Percentiles rank a stretch among this genome's conserved stretches.
phyloP scores from a whole-genome alignment of 2,888 invertebrate species.

The Volucella inanis region DNA sequence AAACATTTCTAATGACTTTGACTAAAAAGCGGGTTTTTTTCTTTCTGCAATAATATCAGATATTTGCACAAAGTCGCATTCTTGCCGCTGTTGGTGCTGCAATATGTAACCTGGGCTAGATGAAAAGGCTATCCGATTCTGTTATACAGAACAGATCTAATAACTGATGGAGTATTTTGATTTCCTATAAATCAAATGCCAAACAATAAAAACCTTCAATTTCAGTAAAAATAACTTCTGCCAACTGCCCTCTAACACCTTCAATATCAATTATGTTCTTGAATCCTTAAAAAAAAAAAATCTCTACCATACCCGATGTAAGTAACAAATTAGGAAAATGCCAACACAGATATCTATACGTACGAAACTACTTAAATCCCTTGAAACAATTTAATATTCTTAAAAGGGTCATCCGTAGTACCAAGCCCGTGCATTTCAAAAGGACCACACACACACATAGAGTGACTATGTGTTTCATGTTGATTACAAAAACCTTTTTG shows the following conservation, averaged over 20 bases:
- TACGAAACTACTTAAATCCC: constrained; percentile 64
- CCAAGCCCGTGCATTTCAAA: constrained; percentile 6
- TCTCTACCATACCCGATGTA: constrained; percentile 29
- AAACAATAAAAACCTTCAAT: too few species aligned
- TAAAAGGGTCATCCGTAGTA: constrained; percentile 68
- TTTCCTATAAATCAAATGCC: too few species aligned
- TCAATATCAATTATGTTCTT: constrained; percentile 21
- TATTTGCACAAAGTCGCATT: too few species aligned
- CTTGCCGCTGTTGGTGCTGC: too few species aligned
- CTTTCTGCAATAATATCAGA: too few species aligned
- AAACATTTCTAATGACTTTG: too few species aligned
- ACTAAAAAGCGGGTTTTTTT: too few species aligned
- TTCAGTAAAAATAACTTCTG: too few species aligned
- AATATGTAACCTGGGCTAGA: too few species aligned
- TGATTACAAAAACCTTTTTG: constrained; percentile 72
- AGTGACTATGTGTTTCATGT: constrained; percentile 2
- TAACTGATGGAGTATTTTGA: too few species aligned
- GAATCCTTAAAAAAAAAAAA: background rate
- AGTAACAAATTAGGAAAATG: constrained; percentile 54
- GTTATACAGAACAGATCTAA: too few species aligned
- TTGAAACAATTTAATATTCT: constrained; percentile 69
- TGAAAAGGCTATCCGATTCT: too few species aligned
- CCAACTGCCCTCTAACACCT: background rate
- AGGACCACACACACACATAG: background rate
- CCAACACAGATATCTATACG: constrained; percentile 56